Percentiles rank a stretch among this genome's conserved stretches.
These are phyloP conservation scores for Valencia hispanica DNA, from an alignment of 2,797 vertebrate species.

Conservation along the genomic window DNA sequence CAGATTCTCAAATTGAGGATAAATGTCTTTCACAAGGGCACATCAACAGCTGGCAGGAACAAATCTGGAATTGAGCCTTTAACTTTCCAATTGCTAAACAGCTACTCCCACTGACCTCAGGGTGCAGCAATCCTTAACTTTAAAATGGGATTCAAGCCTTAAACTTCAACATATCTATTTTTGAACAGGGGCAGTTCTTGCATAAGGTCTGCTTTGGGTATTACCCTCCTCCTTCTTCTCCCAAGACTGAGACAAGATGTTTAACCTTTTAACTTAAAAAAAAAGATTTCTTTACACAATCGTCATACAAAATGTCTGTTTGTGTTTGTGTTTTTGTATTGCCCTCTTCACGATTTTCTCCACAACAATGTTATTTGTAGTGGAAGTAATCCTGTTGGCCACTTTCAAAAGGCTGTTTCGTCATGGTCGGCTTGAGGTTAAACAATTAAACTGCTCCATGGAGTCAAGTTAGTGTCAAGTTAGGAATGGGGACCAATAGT, in stretches of 20 bases:
- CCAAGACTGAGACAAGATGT: neutral
- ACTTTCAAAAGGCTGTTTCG: constrained; percentile 58
- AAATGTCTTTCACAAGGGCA: no score
- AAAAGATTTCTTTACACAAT: neutral
- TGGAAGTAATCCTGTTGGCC: constrained; percentile 56
- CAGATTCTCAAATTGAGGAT: no score
- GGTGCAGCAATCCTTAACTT: neutral
- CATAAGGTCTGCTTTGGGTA: neutral
- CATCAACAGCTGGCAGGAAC: no score
- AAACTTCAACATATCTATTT: neutral
- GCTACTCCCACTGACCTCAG: no score
- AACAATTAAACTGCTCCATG: constrained; percentile 60
- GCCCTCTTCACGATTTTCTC: constrained; percentile 9
- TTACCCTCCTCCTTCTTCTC: neutral
- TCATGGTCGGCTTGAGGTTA: constrained; percentile 73
- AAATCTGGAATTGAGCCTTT: no score
- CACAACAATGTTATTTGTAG: constrained; percentile 42
- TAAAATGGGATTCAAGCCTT: neutral
- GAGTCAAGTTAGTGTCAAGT: constrained; percentile 68
- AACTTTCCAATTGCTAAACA: no score
- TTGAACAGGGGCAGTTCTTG: neutral
- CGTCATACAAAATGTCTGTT: neutral
- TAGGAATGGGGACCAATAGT: constrained; percentile 47
- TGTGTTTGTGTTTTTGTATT: constrained; percentile 8
- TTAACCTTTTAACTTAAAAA: neutral